Conservation (phyloP, 2,888 invertebrate species). For the Drosophila mettleri region DNA sequence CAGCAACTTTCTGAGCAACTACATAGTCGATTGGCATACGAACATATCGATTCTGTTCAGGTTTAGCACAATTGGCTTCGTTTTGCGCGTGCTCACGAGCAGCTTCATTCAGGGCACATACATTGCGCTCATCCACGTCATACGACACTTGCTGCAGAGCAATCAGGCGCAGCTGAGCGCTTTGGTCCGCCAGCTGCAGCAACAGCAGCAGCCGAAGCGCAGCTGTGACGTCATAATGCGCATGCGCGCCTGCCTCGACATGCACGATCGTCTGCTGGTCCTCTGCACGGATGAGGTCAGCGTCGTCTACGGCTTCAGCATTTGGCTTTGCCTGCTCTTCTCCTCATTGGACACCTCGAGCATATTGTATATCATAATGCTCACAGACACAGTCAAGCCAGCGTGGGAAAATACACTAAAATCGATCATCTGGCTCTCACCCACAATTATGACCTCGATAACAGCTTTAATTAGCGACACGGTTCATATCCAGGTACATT, state of each 20-base stretch:
- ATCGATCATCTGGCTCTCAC: constrained; percentile 60
- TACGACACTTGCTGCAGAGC: constrained; percentile 43
- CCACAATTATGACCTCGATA: constrained; percentile 51
- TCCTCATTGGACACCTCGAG: constrained; percentile 61
- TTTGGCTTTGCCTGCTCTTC: constrained; percentile 55
- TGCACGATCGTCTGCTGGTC: constrained; percentile 64
- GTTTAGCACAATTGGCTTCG: constrained; percentile 51
- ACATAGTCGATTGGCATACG: constrained; percentile 39
- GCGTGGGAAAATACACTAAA: constrained; percentile 1
- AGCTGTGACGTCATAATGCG: constrained; percentile 27
- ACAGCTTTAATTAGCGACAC: constrained; percentile 60
- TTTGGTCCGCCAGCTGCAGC: constrained; percentile 35
- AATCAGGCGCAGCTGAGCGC: constrained; percentile 49
- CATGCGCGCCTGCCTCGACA: constrained; percentile 57
- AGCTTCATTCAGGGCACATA: constrained; percentile 62
- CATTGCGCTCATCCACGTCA: constrained; percentile 52
- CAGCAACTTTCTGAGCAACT: constrained; percentile 42
- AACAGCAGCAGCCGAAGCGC: constrained; percentile 35
- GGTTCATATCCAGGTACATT: constrained; percentile 66
- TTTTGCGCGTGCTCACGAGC: constrained; percentile 54
- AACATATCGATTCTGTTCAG: constrained; percentile 36
- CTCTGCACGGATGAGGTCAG: constrained; percentile 69
- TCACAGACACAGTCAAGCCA: constrained; percentile 22
- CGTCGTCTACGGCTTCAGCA: constrained; percentile 68
- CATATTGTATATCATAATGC: constrained; percentile 51